These are phyloP conservation scores for Pedionomus torquatus DNA, from an alignment of 2,113 vertebrate genomes.

Conservation along the genomic window DNA sequence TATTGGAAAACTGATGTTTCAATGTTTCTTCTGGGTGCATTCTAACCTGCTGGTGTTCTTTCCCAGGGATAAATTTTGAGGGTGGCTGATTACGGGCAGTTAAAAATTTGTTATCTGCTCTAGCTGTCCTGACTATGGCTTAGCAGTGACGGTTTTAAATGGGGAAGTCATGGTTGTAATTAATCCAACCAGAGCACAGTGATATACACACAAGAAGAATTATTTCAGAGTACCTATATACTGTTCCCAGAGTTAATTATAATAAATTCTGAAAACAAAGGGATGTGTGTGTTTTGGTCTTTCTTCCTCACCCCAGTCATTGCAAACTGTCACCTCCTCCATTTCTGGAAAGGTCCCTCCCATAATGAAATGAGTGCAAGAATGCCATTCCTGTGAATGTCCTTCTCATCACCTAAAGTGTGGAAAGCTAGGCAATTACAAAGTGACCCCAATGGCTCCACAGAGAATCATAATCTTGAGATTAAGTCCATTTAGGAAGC, in stretches of 20 bases:
- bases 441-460: constrained; percentile 18
- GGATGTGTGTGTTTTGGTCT: neutral
- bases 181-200: neutral
- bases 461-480: constrained; percentile 49
- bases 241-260: neutral
- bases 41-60: neutral
- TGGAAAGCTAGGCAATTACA: constrained; percentile 50
- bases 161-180: neutral
- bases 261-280: neutral
- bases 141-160: neutral
- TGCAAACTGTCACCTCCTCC: neutral
- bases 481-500: constrained; percentile 51
- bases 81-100: neutral
- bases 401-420: constrained; percentile 18
- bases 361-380: neutral
- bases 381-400: neutral
- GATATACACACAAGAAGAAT: neutral
- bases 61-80: neutral
- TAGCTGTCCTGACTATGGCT: neutral
- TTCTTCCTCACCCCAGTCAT: neutral
- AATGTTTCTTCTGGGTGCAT: neutral
- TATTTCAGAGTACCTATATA: neutral
- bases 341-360: neutral
- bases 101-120: neutral
- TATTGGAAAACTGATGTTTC: neutral